Conservation (phyloP, 2,888 invertebrate genomes). For the Dryobotodes eremita region DNA sequence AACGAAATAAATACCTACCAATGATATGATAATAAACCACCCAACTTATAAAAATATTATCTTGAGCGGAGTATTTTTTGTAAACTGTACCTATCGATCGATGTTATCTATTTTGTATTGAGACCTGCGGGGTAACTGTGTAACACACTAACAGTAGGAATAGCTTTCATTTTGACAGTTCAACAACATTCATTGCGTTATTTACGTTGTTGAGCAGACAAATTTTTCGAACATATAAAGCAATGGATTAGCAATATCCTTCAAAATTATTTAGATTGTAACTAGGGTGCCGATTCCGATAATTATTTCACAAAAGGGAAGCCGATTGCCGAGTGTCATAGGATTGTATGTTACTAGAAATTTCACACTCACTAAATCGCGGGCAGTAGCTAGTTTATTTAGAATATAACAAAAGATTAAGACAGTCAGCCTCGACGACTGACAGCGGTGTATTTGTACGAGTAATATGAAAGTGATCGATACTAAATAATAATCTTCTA, state of each 20-base stretch:
- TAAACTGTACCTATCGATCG: background rate
- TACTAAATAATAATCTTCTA: no score
- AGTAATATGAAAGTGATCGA: background rate
- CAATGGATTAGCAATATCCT: no score
- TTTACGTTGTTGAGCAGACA: no score
- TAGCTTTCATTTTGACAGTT: no score
- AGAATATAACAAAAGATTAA: background rate
- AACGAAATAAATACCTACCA: background rate
- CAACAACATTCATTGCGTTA: no score
- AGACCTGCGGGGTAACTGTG: background rate
- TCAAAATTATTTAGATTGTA: no score
- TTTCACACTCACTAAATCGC: background rate
- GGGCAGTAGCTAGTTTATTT: background rate
- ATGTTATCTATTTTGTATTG: background rate
- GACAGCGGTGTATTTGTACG: background rate
- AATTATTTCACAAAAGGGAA: background rate
- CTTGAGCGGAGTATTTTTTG: background rate
- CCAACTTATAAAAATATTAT: background rate
- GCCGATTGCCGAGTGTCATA: background rate
- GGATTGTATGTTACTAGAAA: background rate
- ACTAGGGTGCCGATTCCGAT: background rate
- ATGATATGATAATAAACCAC: constrained; percentile 6
- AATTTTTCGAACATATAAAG: no score
- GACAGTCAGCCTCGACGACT: background rate
- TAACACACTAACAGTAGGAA: no score